These are phyloP conservation scores for Vanessa cardui DNA, from an alignment of 2,888 invertebrate species.

Conservation along the genomic window DNA sequence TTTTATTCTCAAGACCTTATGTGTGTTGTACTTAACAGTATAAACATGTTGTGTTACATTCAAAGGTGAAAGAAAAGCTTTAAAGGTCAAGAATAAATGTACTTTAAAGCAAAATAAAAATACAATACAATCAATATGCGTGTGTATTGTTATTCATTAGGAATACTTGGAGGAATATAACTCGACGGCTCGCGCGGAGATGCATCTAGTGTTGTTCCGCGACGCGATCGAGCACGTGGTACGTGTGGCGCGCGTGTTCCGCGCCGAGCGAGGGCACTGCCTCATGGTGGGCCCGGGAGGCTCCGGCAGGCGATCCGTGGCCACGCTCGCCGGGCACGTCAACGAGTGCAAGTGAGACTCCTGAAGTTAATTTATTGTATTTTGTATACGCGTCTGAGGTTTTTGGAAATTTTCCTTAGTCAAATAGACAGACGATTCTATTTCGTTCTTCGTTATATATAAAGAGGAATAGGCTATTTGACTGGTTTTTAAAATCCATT, in stretches of 20 bases:
- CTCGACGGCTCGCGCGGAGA: slow-evolving; percentile 88
- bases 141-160: slow-evolving; percentile 53
- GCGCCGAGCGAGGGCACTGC: slow-evolving; percentile 94
- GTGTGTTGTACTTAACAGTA: too few relatives aligned
- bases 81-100: too few relatives aligned
- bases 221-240: slow-evolving; percentile 95
- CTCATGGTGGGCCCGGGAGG: slow-evolving; percentile 95
- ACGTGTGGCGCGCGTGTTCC: slow-evolving; percentile 91
- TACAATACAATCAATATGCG: neutral
- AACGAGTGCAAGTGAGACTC: slow-evolving; percentile 88
- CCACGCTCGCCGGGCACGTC: slow-evolving; percentile 91
- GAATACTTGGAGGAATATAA: slow-evolving; percentile 95
- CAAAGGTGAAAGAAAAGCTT: too few relatives aligned
- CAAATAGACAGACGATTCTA: too few relatives aligned
- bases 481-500: too few relatives aligned
- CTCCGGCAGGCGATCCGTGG: slow-evolving; percentile 94
- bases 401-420: too few relatives aligned
- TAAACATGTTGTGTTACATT: too few relatives aligned
- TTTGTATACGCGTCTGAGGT: too few relatives aligned
- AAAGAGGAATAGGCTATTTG: too few relatives aligned
- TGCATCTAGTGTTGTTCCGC: slow-evolving; percentile 93
- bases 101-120: too few relatives aligned
- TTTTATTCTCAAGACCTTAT: too few relatives aligned
- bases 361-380: neutral
- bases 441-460: too few relatives aligned